Percentiles rank a stretch among this genome's conserved stretches.
Conservation (phyloP, 2,113 vertebrate genomes). For the Tupaia chinensis region DNA sequence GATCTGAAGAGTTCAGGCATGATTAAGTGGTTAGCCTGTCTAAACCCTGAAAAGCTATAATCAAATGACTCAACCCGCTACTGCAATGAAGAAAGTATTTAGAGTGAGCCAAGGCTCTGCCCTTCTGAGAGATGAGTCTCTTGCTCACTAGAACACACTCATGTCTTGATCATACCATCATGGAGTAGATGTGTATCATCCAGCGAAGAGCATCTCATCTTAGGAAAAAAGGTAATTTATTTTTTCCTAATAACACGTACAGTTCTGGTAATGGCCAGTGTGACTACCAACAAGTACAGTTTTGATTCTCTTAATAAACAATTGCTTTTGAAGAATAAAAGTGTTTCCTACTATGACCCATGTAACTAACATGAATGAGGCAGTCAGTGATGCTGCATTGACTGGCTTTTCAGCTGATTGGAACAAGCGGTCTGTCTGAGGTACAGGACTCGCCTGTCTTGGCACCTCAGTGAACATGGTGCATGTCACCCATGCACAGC, state of each 20-base stretch:
- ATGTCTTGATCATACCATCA: neutral
- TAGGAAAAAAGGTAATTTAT: neutral
- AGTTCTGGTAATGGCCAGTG: constrained; percentile 53
- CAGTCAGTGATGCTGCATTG: neutral
- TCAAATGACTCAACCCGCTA: constrained; percentile 25
- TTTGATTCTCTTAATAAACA: constrained; percentile 59
- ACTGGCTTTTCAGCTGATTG: neutral
- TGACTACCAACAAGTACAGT: constrained; percentile 42
- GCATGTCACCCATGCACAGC: neutral
- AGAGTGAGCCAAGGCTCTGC: neutral
- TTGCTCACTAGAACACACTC: neutral
- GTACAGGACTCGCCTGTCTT: neutral
- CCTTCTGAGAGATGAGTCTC: neutral
- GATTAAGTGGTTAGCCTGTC: constrained; percentile 44
- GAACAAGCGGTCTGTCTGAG: neutral
- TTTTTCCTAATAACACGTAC: constrained; percentile 49
- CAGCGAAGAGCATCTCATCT: neutral
- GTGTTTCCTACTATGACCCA: constrained; percentile 15
- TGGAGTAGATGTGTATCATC: neutral
- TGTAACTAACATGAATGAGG: constrained; percentile 14
- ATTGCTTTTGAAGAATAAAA: constrained; percentile 75
- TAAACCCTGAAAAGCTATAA: constrained; percentile 54
- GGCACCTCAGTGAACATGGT: neutral
- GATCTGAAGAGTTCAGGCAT: constrained; percentile 56
- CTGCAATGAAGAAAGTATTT: constrained; percentile 50